Conservation (phyloP, 2,888 invertebrate species). For the Agrochola lota region DNA sequence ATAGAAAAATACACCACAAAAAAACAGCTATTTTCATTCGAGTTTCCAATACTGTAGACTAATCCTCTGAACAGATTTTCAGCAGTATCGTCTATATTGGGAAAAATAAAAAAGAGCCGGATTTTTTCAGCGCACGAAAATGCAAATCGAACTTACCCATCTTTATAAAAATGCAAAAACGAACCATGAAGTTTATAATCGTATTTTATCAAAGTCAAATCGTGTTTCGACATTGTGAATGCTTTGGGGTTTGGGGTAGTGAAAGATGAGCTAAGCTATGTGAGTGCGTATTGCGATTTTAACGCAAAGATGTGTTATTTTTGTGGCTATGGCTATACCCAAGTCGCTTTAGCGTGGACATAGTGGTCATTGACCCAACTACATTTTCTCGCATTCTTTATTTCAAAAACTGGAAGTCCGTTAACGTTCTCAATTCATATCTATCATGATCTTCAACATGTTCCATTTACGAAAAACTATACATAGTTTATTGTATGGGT, state of each 20-base stretch:
- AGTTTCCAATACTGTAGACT: conserved; percentile 45
- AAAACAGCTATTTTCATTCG: conserved; percentile 39
- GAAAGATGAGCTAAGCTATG: conserved; percentile 34
- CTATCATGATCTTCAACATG: too few relatives aligned
- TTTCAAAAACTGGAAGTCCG: too few relatives aligned
- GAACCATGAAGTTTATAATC: conserved; percentile 80
- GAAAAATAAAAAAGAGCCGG: conserved; percentile 45
- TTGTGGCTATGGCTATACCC: neutral
- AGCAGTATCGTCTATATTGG: conserved; percentile 29
- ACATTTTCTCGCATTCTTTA: too few relatives aligned
- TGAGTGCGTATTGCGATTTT: neutral
- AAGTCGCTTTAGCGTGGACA: too few relatives aligned
- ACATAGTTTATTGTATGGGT: too few relatives aligned
- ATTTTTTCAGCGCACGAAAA: conserved; percentile 56
- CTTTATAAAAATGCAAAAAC: conserved; percentile 82
- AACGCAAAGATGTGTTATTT: neutral
- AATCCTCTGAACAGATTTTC: conserved; percentile 49
- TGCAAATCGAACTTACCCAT: conserved; percentile 68
- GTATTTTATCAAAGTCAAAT: conserved; percentile 87
- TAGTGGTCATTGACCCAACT: too few relatives aligned
- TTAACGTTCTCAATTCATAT: too few relatives aligned
- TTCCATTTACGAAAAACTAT: too few relatives aligned
- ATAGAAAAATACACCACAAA: neutral
- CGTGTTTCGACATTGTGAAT: conserved; percentile 82
- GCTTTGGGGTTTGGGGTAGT: conserved; percentile 60